These are phyloP conservation scores for Drosophila azteca DNA, from an alignment of 1,140 invertebrate genomes.

Conservation along the genomic window DNA sequence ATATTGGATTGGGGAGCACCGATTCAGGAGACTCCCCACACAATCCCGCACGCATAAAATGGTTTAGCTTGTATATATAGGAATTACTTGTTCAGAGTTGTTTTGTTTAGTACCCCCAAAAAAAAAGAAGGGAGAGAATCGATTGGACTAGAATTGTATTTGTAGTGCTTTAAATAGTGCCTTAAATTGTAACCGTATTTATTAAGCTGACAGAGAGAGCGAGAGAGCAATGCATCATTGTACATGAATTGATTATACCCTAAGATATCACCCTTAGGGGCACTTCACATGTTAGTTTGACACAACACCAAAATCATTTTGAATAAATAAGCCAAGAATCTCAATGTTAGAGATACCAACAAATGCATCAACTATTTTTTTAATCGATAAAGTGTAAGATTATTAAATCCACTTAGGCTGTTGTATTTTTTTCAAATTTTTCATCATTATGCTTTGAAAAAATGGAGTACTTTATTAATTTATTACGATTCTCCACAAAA, in stretches of 20 bases:
- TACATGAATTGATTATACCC: constrained; percentile 31
- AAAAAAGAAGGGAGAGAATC: not conserved
- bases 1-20: too few species aligned
- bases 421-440: too few species aligned
- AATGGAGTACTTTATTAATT: too few species aligned
- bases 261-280: constrained; percentile 8
- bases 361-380: not conserved
- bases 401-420: too few species aligned
- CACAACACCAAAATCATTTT: constrained; percentile 34
- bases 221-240: constrained; percentile 40
- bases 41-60: constrained; percentile 14
- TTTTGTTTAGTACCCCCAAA: constrained; percentile 9
- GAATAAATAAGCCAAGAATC: constrained; percentile 43
- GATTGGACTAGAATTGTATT: constrained; percentile 35
- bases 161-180: constrained; percentile 49
- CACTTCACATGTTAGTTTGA: constrained; percentile 38
- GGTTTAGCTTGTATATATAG: constrained; percentile 41
- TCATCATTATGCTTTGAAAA: too few species aligned
- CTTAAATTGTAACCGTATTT: constrained; percentile 43
- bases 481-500: too few species aligned
- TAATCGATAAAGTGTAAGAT: too few species aligned
- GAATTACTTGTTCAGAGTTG: constrained; percentile 31
- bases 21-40: not conserved
- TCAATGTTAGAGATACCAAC: constrained; percentile 38
- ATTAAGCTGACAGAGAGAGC: constrained; percentile 6